Evolutionary conservation across 2,113 vertebrate species (phyloP), one percentile per base, ranked within the genome.

Genomic region (Tupaia chinensis): DNA sequence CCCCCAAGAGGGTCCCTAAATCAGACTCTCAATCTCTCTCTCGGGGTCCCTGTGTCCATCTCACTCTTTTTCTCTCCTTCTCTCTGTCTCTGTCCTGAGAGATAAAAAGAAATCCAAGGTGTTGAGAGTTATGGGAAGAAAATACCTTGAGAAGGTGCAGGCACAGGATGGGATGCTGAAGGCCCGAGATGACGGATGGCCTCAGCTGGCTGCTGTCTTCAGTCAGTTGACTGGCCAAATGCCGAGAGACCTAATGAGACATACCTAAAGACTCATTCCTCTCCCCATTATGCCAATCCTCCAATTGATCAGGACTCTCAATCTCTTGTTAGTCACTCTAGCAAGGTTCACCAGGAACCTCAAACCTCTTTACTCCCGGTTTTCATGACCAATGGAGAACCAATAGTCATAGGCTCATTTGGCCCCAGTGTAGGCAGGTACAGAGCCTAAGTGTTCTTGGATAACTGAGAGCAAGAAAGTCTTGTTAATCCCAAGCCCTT

Each of bases 121-220:
- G 1, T 7, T 60, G 19, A 72, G 25, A 68, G 53, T 27, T 70
- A 22, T 19, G 16, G n/a, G 60, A 6, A 60, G 63, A 27, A 44
- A 54, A 95, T 98, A 99, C 99, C 99, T 99, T 99, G n/a, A 99
- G 96, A 34, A 97, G 15, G 0, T 97, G 97, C 34, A 99, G 88
- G 77, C 97, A 98, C 44, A 98, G 97, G 68, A 87, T 20, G 15
- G 97, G 97, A 63, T 97, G 70, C 54, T 97, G 94, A 44, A 98
- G 79, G 70, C 96, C 96, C 11, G 61, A 95, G 94, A 99, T n/a
- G 58, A 99, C 89, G 32, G 83, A 97, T 1, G 22, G 93, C 92
- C 98, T 95, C 54, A 98, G 97, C 1, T 89, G 95, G 68, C 29
- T 97, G 63, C 96, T 95, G 74, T 95, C 93, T 56, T 98, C 94